Conservation (phyloP, 2,113 vertebrate genomes). For the Alces alces region DNA sequence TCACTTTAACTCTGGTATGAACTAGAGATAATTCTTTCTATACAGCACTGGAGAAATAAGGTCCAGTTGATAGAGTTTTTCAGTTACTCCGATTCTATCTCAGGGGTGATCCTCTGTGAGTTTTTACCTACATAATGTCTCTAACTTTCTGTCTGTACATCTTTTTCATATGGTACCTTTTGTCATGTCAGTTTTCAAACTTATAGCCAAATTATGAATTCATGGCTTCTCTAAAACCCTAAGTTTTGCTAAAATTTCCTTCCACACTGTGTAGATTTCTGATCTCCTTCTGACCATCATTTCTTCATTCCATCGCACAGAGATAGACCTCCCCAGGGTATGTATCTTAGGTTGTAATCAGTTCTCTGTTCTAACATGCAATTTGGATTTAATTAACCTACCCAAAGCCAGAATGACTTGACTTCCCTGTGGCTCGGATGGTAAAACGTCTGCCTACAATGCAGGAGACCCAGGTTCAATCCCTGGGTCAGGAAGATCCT, state of each 20-base stretch:
- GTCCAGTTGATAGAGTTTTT: neutral
- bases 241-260: neutral
- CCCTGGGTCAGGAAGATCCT: neutral
- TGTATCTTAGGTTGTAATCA: neutral
- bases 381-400: neutral
- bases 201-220: neutral
- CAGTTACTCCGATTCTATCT: neutral
- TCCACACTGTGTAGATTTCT: neutral
- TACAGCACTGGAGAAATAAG: neutral
- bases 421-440: neutral
- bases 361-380: neutral
- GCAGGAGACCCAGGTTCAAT: neutral
- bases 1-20: neutral
- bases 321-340: neutral
- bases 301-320: neutral
- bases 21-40: neutral
- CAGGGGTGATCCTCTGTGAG: neutral
- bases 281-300: neutral
- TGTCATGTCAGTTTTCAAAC: neutral
- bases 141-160: neutral
- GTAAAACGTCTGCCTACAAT: neutral
- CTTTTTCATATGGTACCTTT: neutral
- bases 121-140: neutral
- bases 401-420: neutral
- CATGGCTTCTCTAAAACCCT: neutral